Base-by-base conservation (phyloP, 2,888 invertebrate genomes). In the Isotomurus palustris region DNA sequence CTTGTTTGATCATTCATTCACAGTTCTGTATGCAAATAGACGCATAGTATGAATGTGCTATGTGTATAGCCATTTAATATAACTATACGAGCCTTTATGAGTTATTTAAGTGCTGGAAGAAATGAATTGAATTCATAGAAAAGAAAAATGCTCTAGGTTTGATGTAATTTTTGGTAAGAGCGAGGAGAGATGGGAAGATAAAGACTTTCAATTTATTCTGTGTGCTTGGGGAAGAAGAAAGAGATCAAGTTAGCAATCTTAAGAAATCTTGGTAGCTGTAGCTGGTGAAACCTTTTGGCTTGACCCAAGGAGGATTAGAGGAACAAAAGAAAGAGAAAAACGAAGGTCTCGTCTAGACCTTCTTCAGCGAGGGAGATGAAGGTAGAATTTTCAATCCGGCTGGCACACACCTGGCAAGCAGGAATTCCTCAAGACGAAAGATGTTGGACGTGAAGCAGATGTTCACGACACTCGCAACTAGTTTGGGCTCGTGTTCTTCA, bases 391-490 rank as follows among this genome's bases (percentile, higher is more conserved):
- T 24, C 38, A 40, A 12, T 53, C 45, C 51, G 55, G 44, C 48
- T 38, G 53, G 55, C 25, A 56, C 59, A 59, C 62, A 62, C 62
- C 62, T 62, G 62, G 62, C 62, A 53, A 56, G 50, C 52, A 58
- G 56, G 62, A 58, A 62, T 62, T 62, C 60, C 53, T 53, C n/a
- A 3, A 17, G 19, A 38, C 17, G 38, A 50, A 21, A 10, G 24
- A 21, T 36, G 5, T 19, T 52, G 51, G 40, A 48, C 38, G 38
- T 47, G 32, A 51, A 58, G 62, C 62, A 62, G 62, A 62, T 62
- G 62, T 62, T 59, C 62, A 53, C 21, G 56, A 51, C 51, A 51
- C 27, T 51, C 45, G 40, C 8, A 8, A 32, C 32, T n/a, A n/a
- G n/a, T n/a, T n/a, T n/a, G 43, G 40, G 49, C 50, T 50, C 50